A percentile compares a stretch with the other conserved stretches of the same genome.
These are phyloP conservation scores for Ploceus nigricollis DNA, from an alignment of 2,113 vertebrate genomes.

Conservation along the genomic window DNA sequence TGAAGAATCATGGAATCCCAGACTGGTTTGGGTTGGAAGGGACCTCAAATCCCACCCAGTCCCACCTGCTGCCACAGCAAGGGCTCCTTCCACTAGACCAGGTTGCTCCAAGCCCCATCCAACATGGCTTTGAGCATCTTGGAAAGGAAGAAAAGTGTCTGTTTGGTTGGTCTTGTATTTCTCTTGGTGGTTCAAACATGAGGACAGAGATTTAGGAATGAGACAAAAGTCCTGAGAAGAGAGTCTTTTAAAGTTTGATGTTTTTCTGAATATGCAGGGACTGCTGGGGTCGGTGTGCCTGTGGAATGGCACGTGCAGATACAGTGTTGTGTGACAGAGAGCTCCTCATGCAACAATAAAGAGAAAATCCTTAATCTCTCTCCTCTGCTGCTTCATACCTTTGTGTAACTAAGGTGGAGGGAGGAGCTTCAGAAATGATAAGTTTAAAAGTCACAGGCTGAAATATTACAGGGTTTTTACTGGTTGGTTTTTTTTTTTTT, in stretches of 20 bases:
- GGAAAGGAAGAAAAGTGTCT: background rate
- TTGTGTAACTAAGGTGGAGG: background rate
- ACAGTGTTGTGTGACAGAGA: background rate
- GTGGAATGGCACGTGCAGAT: fast-evolving
- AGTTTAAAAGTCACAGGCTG: background rate
- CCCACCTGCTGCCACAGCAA: background rate
- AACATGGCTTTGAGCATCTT: background rate
- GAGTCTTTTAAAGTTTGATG: background rate
- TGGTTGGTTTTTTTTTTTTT: background rate
- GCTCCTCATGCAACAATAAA: background rate
- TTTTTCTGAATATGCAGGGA: background rate
- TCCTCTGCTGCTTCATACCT: background rate
- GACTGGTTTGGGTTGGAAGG: background rate
- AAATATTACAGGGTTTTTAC: background rate
- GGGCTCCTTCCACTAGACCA: background rate
- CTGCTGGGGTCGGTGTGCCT: background rate
- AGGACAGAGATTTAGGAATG: background rate
- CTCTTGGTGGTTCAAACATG: background rate
- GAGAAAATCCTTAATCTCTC: background rate
- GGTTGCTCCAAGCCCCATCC: background rate
- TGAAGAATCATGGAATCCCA: background rate
- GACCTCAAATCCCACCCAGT: background rate
- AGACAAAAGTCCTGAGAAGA: background rate
- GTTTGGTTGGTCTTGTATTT: background rate
- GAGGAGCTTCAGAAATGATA: background rate